phyloP scores from a whole-genome alignment of 2,113 vertebrate genomes.

The Choloepus hoffmanni region DNA sequence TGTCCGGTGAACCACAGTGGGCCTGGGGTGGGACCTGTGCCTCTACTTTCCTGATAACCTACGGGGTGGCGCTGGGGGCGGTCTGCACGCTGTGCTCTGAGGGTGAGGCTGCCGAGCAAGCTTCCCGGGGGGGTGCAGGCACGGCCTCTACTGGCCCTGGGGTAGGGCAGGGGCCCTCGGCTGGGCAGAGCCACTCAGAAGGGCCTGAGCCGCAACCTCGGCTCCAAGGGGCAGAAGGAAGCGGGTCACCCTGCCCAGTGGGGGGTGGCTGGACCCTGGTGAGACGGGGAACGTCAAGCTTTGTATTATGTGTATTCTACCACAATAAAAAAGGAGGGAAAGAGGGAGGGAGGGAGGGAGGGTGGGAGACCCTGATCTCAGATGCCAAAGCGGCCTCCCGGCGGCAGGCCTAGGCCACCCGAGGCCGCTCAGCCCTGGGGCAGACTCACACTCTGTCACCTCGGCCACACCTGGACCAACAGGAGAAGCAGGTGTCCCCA shows the following conservation, averaged over 20 bases:
- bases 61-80: no score
- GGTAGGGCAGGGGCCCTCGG: neutral
- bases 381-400: no score
- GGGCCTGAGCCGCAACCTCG: neutral
- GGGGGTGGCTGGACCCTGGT: neutral
- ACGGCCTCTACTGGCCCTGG: neutral
- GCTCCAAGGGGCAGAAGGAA: neutral
- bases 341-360: no score
- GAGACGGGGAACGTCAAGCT: neutral
- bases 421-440: no score
- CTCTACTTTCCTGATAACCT: neutral
- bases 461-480: fast-evolving
- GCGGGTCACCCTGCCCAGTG: no score
- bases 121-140: neutral
- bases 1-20: neutral
- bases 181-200: no score
- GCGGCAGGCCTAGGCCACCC: no score
- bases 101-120: neutral
- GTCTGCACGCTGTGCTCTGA: neutral
- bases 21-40: neutral
- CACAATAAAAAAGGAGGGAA: no score
- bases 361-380: neutral
- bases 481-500: neutral
- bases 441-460: no score
- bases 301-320: no score